Evolutionary conservation across 2,113 vertebrate species (phyloP), one percentile per base, ranked within the genome.

Genomic region (Geococcyx californianus): DNA sequence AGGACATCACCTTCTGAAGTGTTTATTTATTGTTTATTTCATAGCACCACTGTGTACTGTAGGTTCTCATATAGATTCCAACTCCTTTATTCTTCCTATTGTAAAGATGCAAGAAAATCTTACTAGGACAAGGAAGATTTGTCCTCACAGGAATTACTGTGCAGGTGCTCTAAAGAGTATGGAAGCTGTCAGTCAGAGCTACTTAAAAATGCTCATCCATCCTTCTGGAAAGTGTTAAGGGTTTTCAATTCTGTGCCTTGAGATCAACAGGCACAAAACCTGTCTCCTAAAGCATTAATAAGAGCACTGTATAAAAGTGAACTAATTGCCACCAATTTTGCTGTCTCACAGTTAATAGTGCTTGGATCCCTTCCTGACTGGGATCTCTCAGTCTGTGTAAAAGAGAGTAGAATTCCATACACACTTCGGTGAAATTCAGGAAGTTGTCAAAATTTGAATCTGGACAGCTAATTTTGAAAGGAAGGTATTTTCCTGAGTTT

Each of bases 391-490:
- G 21, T 5, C 17, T 45, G 13, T 8, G 73, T 58, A 11, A 34
- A 21, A 52, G 34, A 26, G 16, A 44, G 15, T 0, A 26, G 52
- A 72, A 40, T 4, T n/a, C 1, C 2, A 1, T 5, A 2, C 25
- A 18, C 0, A 3, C 16, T 8, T 38, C 21, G 1, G 49, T 60
- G 55, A 45, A 64, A 69, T 29, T 38, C 36, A 42, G 31, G n/a
- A 36, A 18, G 28, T 4, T 76, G 20, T 23, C 51, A 28, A 3
- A 10, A 11, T 18, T 11, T 6, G 19, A 38, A 58, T 21, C 4
- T 26, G 62, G n/a, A 15, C 14, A 17, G 36, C 45, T 25, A 28
- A 73, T 58, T 66, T 33, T 1, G 1, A 74, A 77, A 40, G 7
- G 4, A 49, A 24, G 17, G 9, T 12, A 2, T 68, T 51, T 63